Base-by-base conservation (phyloP, 2,797 vertebrate species). In the Fratercula arctica region DNA sequence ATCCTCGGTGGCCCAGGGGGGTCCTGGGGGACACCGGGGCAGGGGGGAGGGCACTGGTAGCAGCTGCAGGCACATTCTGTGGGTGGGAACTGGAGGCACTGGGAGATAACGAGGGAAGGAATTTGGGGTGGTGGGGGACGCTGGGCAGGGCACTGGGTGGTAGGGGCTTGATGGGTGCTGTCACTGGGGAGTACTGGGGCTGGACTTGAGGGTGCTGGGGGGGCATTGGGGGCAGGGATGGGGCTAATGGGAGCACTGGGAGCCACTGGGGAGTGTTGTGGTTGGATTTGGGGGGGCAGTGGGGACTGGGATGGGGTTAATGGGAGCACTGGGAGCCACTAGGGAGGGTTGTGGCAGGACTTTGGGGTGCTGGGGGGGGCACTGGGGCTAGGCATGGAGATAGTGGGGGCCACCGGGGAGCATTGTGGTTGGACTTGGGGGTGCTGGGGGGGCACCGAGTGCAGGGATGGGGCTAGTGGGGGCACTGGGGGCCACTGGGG, bases 41-140 rank as follows among this genome's bases (percentile, higher is more conserved):
- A 33, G 41, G 25, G 9, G 8, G 51, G 51, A 9, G 10, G 18
- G 69, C 39, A 24, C 33, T 19, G 75, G 77, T 72, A 41, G n/a
- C 0, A 43, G 35, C 41, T 43, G 0, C 31, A 57, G 74, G 64
- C 19, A 28, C 26, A 53, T 28, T 15, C 26, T 53, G 16, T 53
- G 51, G 51, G 25, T 15, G 51, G 51, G 26, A 39, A 13, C 16
- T 33, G 51, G 53, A 33, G 57, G 25, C 8, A 26, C 19, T 20
- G 72, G 41, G 31, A 33, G 16, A n/a, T 20, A 35, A 45, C 48
- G 45, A 33, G 9, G 35, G 35, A 15, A 61, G 18, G 31, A 17
- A 10, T 0, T 54, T 11, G 19, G 41, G 18, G 26, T 21, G 7
- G 46, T 48, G 59, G n/a, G 13, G 14, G 5, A 13, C 1, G 2